Base-by-base conservation (phyloP, 2,113 vertebrate species). In the Oostethus manadensis region DNA sequence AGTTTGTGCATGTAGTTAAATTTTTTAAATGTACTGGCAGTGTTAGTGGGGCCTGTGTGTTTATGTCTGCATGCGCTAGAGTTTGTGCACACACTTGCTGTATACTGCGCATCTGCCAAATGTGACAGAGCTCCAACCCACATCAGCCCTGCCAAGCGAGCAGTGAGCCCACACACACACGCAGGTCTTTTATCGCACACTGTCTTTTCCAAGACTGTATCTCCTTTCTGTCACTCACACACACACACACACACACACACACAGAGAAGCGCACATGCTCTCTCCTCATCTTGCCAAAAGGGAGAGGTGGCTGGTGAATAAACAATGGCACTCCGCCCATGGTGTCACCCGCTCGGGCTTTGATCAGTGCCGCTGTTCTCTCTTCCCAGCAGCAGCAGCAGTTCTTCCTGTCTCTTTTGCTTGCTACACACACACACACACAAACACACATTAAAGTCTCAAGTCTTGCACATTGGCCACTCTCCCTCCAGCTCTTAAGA, bases 321-420 rank as follows among this genome's bases (percentile, higher is more conserved):
- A 87, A 88, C 88, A 88, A 88, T 84, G 83, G 82, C 79, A 79
- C 84, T 83, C 84, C 82, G 79, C 88, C 87, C 84, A 84, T 81
- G 74, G 81, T 88, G 86, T 88, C 84, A 87, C 84, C 82, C 69
- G 70, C 68, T 68, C 82, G 84, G 81, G 84, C 86, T 89, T 89
- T 89, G 86, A 89, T 89, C 87, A 84, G 63, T 78, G 74, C 81
- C 74, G 61, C 84, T 84, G 84, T 84, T 81, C 75, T 82, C 73
- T 70, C 80, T 84, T 78, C 82, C 73, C 82, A 42, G 38, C 38
- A 42, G 38, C 38, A 42, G 80, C 71, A 78, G 79, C 82, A 81
- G 70, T 48, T 70, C 82, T 79, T 84, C 83, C 87, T 79, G 74
- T 82, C 80, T 82, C 56, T 84, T 77, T 79, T 71, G 66, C 66